Base-by-base conservation (phyloP, 2,113 vertebrate species). In the Rhizomys pruinosus region DNA sequence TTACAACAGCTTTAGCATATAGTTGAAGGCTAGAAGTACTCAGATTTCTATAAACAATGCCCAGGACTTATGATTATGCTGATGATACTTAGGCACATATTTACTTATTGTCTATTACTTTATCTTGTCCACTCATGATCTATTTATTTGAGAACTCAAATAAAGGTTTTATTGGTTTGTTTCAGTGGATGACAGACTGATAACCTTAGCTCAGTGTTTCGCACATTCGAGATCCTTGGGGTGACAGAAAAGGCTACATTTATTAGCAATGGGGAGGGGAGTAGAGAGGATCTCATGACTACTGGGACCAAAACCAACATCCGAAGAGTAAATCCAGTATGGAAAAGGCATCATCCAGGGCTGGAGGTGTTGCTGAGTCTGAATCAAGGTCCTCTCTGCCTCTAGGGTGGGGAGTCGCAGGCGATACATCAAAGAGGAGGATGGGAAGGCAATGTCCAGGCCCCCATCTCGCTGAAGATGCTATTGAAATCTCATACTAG, bases 111-210 rank as follows among this genome's bases (percentile, higher is more conserved):
- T 34, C 29, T 72, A 0, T 71, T 80, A 72, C 8, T 81, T 73
- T n/a, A 74, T 74, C 69, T 80, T 92, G 44, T 47, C n/a, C 2
- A 19, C 66, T 89, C 20, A 47, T 79, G 84, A n/a, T n/a, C n/a
- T n/a, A 66, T 87, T 1, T 34, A n/a, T 90, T 55, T 77, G 63
- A 94, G 39, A 25, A 68, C 23, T 81, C 44, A 98, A 98, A 98
- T 97, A 98, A 72, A 97, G 84, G 94, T 37, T 98, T 98, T 98
- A 98, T 97, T 98, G 78, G 47, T 89, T 92, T 88, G 68, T 74
- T 3, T 74, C 47, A 39, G 47, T 74, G 74, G 87, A 19, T 86
- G 66, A 86, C 77, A 80, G n/a, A 94, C 92, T 93, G 85, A 96
- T 39, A 78, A 15, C 44, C 92, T 64, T 89, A 61, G 12, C 16